Evolutionary conservation across 35 echinoderm and acorn worm genomes (phyloP).

Genomic region (Chiridota heheva): DNA sequence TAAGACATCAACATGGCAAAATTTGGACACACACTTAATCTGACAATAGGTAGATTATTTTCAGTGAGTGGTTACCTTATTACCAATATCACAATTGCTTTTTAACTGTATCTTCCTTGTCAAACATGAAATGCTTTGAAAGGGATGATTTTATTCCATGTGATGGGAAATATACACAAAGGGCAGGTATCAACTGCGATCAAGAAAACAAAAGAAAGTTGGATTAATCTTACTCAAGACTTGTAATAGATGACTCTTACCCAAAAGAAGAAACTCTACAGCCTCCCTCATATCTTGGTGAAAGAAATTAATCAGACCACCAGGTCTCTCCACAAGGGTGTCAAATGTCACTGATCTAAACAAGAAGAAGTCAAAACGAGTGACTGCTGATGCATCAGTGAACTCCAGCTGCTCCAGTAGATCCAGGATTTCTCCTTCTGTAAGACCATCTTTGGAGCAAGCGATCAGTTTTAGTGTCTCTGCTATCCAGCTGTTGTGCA

Average conservation of each 20-base stretch:
- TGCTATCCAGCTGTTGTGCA: constrained; percentile 79
- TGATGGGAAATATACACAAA: too few species aligned
- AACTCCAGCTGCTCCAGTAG: constrained; percentile 76
- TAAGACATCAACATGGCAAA: neutral
- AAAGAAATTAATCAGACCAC: constrained; percentile 79
- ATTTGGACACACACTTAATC: constrained; percentile 34
- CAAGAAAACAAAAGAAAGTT: too few species aligned
- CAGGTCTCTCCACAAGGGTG: constrained; percentile 80
- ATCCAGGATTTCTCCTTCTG: constrained; percentile 63
- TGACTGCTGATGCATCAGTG: constrained; percentile 56
- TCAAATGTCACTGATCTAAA: constrained; percentile 88
- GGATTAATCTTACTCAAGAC: too few species aligned
- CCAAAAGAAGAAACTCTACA: constrained; percentile 74
- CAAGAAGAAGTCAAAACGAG: constrained; percentile 79
- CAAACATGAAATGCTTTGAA: too few species aligned
- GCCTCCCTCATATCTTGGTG: constrained; percentile 91
- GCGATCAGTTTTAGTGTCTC: constrained; percentile 80
- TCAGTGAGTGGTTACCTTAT: too few species aligned
- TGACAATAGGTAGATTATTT: too few species aligned
- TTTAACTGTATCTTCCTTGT: too few species aligned
- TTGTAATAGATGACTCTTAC: constrained; percentile 40
- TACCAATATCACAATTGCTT: too few species aligned
- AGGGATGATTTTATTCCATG: too few species aligned
- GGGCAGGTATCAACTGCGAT: too few species aligned
- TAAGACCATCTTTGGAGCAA: constrained; percentile 83